Evolutionary conservation across 2,113 vertebrate species (phyloP).

Genomic region (Sinocyclocheilus rhinocerous): DNA sequence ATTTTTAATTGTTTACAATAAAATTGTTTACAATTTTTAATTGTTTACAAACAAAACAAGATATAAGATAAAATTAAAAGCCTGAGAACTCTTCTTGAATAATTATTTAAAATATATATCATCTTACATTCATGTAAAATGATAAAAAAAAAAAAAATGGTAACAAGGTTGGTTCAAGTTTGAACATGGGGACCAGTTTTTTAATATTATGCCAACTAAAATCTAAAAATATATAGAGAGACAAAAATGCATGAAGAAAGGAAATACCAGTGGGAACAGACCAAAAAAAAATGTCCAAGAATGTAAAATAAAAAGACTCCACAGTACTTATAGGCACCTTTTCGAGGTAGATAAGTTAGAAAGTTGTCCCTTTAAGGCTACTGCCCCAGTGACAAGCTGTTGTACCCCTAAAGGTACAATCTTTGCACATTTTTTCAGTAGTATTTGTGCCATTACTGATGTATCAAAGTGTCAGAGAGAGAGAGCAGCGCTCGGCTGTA

Average conservation of each 20-base stretch:
- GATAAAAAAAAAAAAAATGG: not conserved
- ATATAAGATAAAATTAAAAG: too few species aligned
- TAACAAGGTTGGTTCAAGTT: not conserved
- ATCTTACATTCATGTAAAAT: too few species aligned
- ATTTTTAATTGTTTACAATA: too few species aligned
- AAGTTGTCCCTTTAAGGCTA: not conserved
- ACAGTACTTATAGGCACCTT: not conserved
- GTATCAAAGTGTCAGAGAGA: conserved; percentile 45
- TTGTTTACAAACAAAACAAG: too few species aligned
- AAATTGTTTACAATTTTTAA: too few species aligned
- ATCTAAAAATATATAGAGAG: not conserved
- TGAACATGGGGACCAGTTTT: not conserved
- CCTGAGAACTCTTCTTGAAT: too few species aligned
- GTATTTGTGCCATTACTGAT: conserved; percentile 30
- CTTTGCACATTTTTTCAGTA: not conserved
- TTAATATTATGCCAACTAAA: not conserved
- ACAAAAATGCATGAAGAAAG: not conserved
- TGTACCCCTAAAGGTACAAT: not conserved
- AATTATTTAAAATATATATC: too few species aligned
- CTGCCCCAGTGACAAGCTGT: not conserved
- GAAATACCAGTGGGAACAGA: not conserved
- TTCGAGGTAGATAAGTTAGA: not conserved
- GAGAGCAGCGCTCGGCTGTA: conserved; percentile 42
- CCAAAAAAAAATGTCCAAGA: too few species aligned
- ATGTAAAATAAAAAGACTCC: too few species aligned